These are phyloP conservation scores for Brotula barbata DNA, from an alignment of 2,797 vertebrate species.

Conservation along the genomic window DNA sequence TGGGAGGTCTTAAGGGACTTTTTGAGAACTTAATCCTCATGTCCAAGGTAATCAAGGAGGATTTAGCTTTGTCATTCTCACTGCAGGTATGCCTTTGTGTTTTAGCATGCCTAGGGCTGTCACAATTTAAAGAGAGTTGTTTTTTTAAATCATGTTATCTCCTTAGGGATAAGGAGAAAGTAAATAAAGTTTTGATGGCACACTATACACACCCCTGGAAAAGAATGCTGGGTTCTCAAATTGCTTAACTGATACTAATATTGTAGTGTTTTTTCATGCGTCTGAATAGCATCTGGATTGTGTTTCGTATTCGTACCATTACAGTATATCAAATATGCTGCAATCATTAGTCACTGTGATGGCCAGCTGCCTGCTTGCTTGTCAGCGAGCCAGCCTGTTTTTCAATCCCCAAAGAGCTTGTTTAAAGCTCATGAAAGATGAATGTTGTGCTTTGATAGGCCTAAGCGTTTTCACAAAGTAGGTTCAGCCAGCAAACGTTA, in stretches of 20 bases:
- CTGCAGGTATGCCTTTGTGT: constrained; percentile 58
- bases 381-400: not conserved
- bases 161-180: constrained; percentile 48
- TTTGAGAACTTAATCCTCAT: constrained; percentile 63
- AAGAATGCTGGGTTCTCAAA: not conserved
- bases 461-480: not conserved
- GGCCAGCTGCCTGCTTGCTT: not conserved
- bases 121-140: constrained; percentile 58
- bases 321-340: not conserved
- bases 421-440: constrained; percentile 1
- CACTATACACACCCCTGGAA: not conserved
- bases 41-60: constrained; percentile 69
- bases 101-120: constrained; percentile 45
- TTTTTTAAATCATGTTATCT: constrained; percentile 61
- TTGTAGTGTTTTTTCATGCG: constrained; percentile 7
- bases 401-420: constrained; percentile 1
- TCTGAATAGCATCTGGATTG: constrained; percentile 16
- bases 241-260: not conserved
- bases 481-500: not conserved
- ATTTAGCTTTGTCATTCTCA: constrained; percentile 62
- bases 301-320: constrained; percentile 9
- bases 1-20: constrained; percentile 22
- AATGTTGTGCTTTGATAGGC: constrained; percentile 9
- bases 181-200: constrained; percentile 32
- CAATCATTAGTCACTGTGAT: constrained; percentile 13